These are phyloP conservation scores for Bos indicus DNA, from an alignment of 2,113 vertebrate species.

Conservation along the genomic window DNA sequence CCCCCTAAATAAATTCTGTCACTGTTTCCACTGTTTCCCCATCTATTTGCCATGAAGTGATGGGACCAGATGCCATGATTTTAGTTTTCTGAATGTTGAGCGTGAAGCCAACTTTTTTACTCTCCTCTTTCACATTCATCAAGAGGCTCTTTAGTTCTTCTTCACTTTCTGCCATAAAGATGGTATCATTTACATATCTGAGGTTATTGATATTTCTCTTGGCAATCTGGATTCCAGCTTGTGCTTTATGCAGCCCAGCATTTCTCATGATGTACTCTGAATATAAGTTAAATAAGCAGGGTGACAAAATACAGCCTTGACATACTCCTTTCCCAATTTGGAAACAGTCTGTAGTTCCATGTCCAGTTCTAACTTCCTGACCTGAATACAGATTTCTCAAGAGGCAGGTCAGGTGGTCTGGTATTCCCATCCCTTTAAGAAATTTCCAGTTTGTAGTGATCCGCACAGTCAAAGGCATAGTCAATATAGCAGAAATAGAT, in stretches of 20 bases:
- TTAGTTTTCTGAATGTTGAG: neutral
- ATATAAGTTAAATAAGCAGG: neutral
- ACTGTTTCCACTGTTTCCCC: neutral
- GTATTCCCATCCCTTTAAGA: neutral
- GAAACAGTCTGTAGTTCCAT: neutral
- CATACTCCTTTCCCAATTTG: neutral
- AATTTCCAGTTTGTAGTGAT: neutral
- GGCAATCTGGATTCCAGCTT: neutral
- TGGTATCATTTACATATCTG: neutral
- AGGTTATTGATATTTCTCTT: neutral
- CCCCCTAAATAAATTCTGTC: neutral
- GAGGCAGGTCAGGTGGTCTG: neutral
- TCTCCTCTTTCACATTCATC: neutral
- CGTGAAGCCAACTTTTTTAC: neutral
- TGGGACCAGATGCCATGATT: neutral
- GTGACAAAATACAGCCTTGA: neutral
- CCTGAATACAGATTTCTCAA: neutral
- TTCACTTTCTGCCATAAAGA: neutral
- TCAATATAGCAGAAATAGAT: neutral
- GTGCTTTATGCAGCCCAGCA: neutral
- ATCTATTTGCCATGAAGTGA: neutral
- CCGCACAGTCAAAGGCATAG: neutral
- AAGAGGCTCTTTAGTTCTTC: neutral
- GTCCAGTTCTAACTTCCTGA: neutral
- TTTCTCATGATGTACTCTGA: neutral